Base-by-base conservation (phyloP, 2,113 vertebrate species). In the Pimephales promelas region DNA sequence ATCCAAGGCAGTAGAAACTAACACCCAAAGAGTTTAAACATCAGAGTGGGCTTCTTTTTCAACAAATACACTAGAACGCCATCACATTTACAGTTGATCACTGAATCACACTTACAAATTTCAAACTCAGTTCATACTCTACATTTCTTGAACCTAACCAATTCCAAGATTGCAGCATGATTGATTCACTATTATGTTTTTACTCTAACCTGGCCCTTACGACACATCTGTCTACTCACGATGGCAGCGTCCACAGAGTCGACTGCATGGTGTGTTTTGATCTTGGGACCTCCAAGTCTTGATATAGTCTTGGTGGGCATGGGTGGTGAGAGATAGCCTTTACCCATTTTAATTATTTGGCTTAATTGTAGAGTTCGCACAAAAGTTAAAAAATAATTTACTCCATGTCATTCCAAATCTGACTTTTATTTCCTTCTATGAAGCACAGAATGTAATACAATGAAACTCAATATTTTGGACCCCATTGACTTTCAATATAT, bases 231-330 rank as follows among this genome's bases (percentile, higher is more conserved):
- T 90, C 94, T 95, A 95, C 94, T 96, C 94, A 94, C 93, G 96
- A 95, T 95, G 95, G 93, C 94, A 92, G 94, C 93, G 93, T 91
- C 90, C 90, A 94, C 92, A 94, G 89, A 94, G 93, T 88, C 87
- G 88, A 95, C 95, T 97, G 97, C 97, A 98, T 98, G 97, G 93
- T 95, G 94, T 97, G 94, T 95, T 92, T 88, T 93, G 93, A 92
- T 93, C 85, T 88, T 80, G 88, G 88, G 89, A 88, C 93, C 92
- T 92, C 93, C 92, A n/a, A n/a, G n/a, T n/a, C n/a, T n/a, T n/a
- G n/a, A n/a, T 91, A 85, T 91, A 96, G 94, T 92, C 93, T 28
- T 92, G 95, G 94, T 95, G 96, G 95, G 95, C 94, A 95, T 94
- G 96, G 95, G 95, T 95, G 95, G 95, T 97, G 97, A 96, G 96